phyloP scores from a whole-genome alignment of 2,797 vertebrate species.

The Distichodus sexfasciatus region DNA sequence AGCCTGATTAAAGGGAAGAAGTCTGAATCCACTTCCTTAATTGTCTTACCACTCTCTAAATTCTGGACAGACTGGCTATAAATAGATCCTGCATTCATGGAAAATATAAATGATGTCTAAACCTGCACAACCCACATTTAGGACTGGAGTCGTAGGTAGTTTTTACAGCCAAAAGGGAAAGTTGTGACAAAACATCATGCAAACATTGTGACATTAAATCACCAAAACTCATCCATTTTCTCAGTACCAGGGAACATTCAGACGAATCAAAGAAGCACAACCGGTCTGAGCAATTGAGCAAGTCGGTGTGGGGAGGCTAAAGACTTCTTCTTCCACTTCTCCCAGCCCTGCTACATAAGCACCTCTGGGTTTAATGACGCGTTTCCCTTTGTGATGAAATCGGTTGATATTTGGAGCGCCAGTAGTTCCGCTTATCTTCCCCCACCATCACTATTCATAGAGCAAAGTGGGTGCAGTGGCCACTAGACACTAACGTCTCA shows the following conservation, averaged over 20 bases:
- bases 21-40: not conserved
- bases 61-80: not conserved
- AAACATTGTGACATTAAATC: not conserved
- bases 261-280: not conserved
- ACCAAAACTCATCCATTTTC: not conserved
- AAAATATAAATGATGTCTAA: not conserved
- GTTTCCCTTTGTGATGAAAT: not conserved
- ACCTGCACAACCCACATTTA: not conserved
- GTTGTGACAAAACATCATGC: not conserved
- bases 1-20: not conserved
- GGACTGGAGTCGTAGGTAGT: not conserved
- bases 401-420: too few species aligned
- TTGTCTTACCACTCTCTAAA: not conserved
- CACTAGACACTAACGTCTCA: not conserved
- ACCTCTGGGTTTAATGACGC: constrained; percentile 1
- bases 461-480: constrained; percentile 1
- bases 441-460: not conserved
- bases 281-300: not conserved
- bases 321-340: not conserved
- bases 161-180: not conserved
- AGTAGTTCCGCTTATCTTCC: not conserved
- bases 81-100: not conserved
- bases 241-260: not conserved
- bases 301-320: not conserved
- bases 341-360: not conserved